Base-by-base conservation (phyloP, 1,140 invertebrate species). In the Meloidogyne hapla region DNA sequence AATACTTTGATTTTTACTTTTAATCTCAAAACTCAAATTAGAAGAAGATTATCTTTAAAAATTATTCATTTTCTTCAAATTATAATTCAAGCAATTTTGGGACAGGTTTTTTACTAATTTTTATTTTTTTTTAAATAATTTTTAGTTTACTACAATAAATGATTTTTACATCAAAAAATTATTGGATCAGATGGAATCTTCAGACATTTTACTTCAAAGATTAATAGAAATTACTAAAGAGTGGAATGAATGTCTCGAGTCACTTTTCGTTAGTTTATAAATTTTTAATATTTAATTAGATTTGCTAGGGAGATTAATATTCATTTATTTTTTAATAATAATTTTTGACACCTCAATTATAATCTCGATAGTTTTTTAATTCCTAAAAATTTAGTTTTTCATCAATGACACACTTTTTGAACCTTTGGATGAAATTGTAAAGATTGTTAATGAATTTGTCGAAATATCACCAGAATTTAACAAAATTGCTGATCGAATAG, bases 51-150 rank as follows among this genome's bases (percentile, higher is more conserved):
- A 8, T 6, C 2, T 56, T 56, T 56, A 21, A 56, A 56, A 56
- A 56, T 56, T 56, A n/a, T 56, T 56, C 48, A n/a, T n/a, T 56
- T 56, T n/a, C n/a, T 56, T 6, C 48, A 56, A 56, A 56, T 56
- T 56, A 18, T 56, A 6, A 56, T 56, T 56, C 18, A 56, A 21
- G 48, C 18, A 56, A 21, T 56, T 56, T 56, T 56, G 48, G 48
- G 48, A 21, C 48, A 56, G 48, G 48, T 56, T 56, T 56, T 56
- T 48, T 56, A 2, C 18, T n/a, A 56, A n/a, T 56, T n/a, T 56
- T 56, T 56, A 18, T 48, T 18, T 56, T 56, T 56, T n/a, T 56
- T 42, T 42, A 42, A 42, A 42, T 12, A n/a, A 56, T n/a, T 56
- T 56, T n/a, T 56, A 56, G 48, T 56, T 56, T 6, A 56, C 18